These are phyloP conservation scores for Ormyrus labotus DNA, from an alignment of 2,888 invertebrate genomes.

Conservation along the genomic window DNA sequence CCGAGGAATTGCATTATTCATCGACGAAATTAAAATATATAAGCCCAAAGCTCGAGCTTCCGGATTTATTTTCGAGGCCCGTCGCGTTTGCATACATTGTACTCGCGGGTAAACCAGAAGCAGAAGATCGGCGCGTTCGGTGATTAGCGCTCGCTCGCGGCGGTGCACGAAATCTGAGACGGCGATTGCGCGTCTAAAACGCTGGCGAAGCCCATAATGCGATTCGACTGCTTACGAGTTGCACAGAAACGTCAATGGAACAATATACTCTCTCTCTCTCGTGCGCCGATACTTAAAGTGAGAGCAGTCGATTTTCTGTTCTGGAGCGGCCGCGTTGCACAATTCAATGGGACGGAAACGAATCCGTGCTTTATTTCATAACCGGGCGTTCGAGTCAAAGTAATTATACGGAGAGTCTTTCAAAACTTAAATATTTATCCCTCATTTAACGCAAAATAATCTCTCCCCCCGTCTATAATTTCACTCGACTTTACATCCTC, in stretches of 20 bases:
- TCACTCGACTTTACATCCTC: too few species aligned
- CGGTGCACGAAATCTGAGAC: slow-evolving; percentile 10
- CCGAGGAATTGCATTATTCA: too few species aligned
- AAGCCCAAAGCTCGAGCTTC: background rate
- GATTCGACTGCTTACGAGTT: slow-evolving; percentile 31
- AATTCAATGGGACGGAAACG: slow-evolving; percentile 44
- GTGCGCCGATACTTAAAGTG: slow-evolving; percentile 24
- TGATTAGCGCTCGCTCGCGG: slow-evolving; percentile 11
- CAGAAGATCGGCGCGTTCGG: too few species aligned
- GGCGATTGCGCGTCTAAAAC: slow-evolving; percentile 32
- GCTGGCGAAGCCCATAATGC: background rate
- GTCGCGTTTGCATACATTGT: background rate
- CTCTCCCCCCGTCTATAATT: too few species aligned
- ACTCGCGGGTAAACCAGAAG: too few species aligned
- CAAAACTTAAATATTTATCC: too few species aligned
- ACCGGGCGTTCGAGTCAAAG: slow-evolving; percentile 9
- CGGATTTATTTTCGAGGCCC: background rate
- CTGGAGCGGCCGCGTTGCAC: slow-evolving; percentile 9
- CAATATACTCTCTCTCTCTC: slow-evolving; percentile 6
- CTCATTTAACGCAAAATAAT: background rate
- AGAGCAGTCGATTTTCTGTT: slow-evolving; percentile 33
- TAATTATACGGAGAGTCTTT: slow-evolving; percentile 8
- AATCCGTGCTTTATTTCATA: slow-evolving; percentile 35
- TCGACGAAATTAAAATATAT: too few species aligned
- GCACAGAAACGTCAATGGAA: slow-evolving; percentile 28